Evolutionary conservation across 2,888 invertebrate genomes (phyloP), one percentile per base, ranked within the genome.

Genomic region (Palloptera scutellata): DNA sequence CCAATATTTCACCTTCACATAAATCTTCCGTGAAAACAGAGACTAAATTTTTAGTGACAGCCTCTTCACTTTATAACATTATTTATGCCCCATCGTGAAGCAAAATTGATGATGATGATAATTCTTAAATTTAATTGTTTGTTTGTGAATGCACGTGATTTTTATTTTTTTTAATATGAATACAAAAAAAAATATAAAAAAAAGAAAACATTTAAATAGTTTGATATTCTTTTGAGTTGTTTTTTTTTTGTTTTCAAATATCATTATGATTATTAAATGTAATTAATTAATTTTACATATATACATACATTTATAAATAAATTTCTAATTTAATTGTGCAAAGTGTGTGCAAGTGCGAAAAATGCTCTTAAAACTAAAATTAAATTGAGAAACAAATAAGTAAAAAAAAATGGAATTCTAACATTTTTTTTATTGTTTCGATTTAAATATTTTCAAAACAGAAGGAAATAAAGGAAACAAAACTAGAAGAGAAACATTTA

Each of bases 361-460:
- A 30, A 30, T 30, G 30, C 30, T 30, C 30, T 30, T 30, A 30
- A 60, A 53, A 51, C 4, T 1, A 40, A n/a, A 45, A 55, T 53
- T 51, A 1, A 61, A 17, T 15, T 45, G 11, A 20, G 55, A 52
- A 42, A 54, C 10, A n/a, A 41, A 40, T 42, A 17, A 19, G 51
- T 15, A 2, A 52, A 17, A 11, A 52, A 61, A 41, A 61, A 12
- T 6, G n/a, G 45, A 9, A 10, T 40, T 41, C 5, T 41, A 30
- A 19, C 1, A 51, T 20, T 48, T 55, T 57, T 64, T 52, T 55
- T 48, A 57, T 45, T 58, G 30, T 64, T 43, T 48, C 40, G 42
- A 65, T 20, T 59, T 65, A 59, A 20, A 17, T 57, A 59, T 59
- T 65, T 51, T 48, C 55, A 48, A 65, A 20, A 65, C 58, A 19